Evolutionary conservation across 2,888 invertebrate species (phyloP).

Genomic region (Tholera decimalis): DNA sequence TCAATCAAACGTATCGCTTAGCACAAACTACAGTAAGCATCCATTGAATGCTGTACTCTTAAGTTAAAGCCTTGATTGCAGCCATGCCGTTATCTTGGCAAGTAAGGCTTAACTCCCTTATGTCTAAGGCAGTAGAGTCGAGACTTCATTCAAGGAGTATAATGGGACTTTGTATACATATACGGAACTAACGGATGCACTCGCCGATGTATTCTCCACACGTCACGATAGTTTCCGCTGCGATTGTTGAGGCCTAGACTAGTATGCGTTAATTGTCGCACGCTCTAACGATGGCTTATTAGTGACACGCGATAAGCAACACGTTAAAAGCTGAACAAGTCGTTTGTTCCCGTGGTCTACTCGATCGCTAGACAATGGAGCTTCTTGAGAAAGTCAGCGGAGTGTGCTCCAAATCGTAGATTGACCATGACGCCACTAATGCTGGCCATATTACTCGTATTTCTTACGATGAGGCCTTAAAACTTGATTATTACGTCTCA

Average conservation of each 20-base stretch:
- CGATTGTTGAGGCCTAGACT: slow-evolving; percentile 76
- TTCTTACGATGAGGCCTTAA: slow-evolving; percentile 42
- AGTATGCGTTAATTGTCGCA: slow-evolving; percentile 80
- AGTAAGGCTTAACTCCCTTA: slow-evolving; percentile 42
- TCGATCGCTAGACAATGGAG: slow-evolving; percentile 67
- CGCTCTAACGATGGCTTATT: slow-evolving; percentile 69
- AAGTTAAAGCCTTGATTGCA: slow-evolving; percentile 62
- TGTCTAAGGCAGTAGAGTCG: slow-evolving; percentile 50
- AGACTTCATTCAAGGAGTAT: slow-evolving; percentile 53
- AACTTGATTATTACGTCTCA: slow-evolving; percentile 19
- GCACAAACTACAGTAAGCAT: slow-evolving; percentile 36
- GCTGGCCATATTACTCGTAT: slow-evolving; percentile 51
- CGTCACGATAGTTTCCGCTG: slow-evolving; percentile 86
- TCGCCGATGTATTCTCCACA: slow-evolving; percentile 78
- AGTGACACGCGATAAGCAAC: slow-evolving; percentile 69
- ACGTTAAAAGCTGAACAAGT: slow-evolving; percentile 51
- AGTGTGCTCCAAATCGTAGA: slow-evolving; percentile 78
- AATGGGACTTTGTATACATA: slow-evolving; percentile 67
- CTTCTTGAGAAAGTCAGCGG: slow-evolving; percentile 77
- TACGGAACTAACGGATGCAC: slow-evolving; percentile 87
- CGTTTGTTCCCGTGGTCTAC: slow-evolving; percentile 48
- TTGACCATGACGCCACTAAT: slow-evolving; percentile 78
- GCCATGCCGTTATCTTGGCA: slow-evolving; percentile 49
- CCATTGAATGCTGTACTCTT: slow-evolving; percentile 34
- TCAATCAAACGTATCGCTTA: slow-evolving; percentile 37